Evolutionary conservation across 1,140 invertebrate genomes (phyloP).

Genomic region (Bombus waltoni): DNA sequence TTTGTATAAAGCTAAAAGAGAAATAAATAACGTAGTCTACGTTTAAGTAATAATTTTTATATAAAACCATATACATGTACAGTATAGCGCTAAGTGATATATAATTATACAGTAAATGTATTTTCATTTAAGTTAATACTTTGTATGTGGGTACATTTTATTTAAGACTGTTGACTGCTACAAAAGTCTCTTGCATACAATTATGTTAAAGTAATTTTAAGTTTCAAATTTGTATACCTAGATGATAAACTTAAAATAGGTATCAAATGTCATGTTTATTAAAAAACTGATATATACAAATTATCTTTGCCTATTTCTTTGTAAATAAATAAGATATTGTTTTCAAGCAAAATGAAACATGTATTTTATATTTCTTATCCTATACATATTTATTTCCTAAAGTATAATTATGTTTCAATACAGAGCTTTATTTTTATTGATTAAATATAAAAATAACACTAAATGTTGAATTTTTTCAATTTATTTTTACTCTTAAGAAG

Average conservation of each 20-base stretch:
- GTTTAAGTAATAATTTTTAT: neutral
- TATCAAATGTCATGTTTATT: neutral
- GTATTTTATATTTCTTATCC: neutral
- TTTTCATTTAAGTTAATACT: neutral
- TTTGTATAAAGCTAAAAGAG: neutral
- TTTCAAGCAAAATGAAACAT: neutral
- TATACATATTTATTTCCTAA: neutral
- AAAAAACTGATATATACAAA: neutral
- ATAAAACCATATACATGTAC: neutral
- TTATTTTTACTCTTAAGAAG: neutral
- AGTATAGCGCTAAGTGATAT: neutral
- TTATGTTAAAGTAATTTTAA: neutral
- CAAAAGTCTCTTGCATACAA: neutral
- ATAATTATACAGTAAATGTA: neutral
- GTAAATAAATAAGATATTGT: slow-evolving; percentile 20
- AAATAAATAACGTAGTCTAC: neutral
- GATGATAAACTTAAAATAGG: neutral
- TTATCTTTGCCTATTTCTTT: slow-evolving; percentile 6
- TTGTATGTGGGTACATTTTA: neutral
- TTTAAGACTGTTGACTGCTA: neutral
- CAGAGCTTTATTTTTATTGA: neutral
- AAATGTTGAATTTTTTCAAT: neutral
- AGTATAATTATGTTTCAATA: neutral
- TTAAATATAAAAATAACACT: neutral
- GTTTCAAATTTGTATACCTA: neutral